Percentiles rank a stretch among this genome's conserved stretches.
phyloP scores from a whole-genome alignment of 2,888 invertebrate genomes.

The Myopa tessellatipennis region DNA sequence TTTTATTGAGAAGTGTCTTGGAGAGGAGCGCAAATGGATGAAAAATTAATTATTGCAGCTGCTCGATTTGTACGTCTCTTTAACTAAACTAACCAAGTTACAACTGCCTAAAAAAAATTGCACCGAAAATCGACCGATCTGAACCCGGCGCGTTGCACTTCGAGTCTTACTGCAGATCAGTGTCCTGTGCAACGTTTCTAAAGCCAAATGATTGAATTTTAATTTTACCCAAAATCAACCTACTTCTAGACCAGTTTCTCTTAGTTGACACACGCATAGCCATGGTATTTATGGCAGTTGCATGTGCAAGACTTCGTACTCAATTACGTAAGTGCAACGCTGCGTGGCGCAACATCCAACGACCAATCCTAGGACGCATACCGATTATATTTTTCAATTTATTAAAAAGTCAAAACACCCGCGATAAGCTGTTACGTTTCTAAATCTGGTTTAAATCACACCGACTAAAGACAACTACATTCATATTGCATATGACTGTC shows the following conservation, averaged over 20 bases:
- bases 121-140: background rate
- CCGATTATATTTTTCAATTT: slow-evolving; percentile 11
- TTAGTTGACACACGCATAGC: slow-evolving; percentile 43
- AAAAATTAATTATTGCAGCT: too few species aligned
- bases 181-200: slow-evolving; percentile 45
- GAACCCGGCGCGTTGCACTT: background rate
- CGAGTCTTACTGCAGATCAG: slow-evolving; percentile 40
- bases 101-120: slow-evolving; percentile 29
- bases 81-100: slow-evolving; percentile 35
- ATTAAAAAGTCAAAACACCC: slow-evolving; percentile 22
- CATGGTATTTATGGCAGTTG: slow-evolving; percentile 35
- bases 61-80: too few species aligned
- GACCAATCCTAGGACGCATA: slow-evolving; percentile 30
- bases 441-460: background rate
- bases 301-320: slow-evolving; percentile 41
- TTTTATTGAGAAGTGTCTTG: too few species aligned
- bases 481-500: too few species aligned
- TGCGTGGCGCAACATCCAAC: slow-evolving; percentile 21
- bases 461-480: background rate
- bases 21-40: too few species aligned
- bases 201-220: slow-evolving; percentile 47
- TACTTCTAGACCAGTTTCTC: slow-evolving; percentile 46
- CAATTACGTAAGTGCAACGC: slow-evolving; percentile 41
- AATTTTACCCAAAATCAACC: slow-evolving; percentile 46
- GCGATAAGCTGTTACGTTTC: background rate